Percentiles rank a stretch among this genome's conserved stretches.
Evolutionary conservation across 2,888 invertebrate genomes (phyloP).

Genomic region (Carcina quercana): DNA sequence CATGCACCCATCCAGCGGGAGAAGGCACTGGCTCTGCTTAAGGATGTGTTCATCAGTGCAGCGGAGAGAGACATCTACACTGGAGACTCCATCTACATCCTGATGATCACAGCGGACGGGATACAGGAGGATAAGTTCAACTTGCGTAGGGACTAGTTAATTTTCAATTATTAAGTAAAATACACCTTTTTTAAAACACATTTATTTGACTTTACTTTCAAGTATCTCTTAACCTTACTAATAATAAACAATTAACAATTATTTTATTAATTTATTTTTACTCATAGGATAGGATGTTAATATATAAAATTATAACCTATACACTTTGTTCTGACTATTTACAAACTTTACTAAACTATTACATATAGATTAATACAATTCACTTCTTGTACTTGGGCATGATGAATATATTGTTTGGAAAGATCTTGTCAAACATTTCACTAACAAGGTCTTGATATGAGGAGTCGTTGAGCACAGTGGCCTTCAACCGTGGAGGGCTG

Average conservation of each 20-base stretch:
- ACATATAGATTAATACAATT: slow-evolving; percentile 45
- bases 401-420: slow-evolving; percentile 68
- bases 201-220: too few species aligned
- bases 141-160: slow-evolving; percentile 92
- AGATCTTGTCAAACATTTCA: slow-evolving; percentile 66
- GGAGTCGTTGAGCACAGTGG: slow-evolving; percentile 60
- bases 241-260: too few species aligned
- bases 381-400: slow-evolving; percentile 70
- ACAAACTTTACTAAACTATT: slow-evolving; percentile 40
- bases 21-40: slow-evolving; percentile 88
- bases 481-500: slow-evolving; percentile 77
- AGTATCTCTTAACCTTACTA: too few species aligned
- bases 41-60: slow-evolving; percentile 98
- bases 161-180: slow-evolving; percentile 9
- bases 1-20: slow-evolving; percentile 81
- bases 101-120: slow-evolving; percentile 92
- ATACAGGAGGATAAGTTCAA: slow-evolving; percentile 83
- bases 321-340: slow-evolving; percentile 61
- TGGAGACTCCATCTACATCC: slow-evolving; percentile 91
- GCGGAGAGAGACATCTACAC: slow-evolving; percentile 98
- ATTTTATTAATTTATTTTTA: too few species aligned
- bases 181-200: slow-evolving; percentile 7
- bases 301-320: slow-evolving; percentile 50
- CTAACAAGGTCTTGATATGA: slow-evolving; percentile 49
- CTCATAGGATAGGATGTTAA: too few species aligned